phyloP scores from a whole-genome alignment of 2,888 invertebrate species.

The Synergus umbraculus region DNA sequence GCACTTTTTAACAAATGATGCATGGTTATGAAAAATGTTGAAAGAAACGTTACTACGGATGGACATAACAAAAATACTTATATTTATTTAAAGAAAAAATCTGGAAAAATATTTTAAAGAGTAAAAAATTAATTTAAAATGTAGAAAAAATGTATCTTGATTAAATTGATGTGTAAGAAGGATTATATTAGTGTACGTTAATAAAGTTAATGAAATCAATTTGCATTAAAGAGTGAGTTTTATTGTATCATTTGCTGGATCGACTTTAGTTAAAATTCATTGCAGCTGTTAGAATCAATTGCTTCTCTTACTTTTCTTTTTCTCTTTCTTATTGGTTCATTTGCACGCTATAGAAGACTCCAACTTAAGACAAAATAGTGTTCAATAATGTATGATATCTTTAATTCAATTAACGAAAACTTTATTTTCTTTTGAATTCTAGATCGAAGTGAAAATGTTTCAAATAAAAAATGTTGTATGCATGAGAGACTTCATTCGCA shows the following conservation, averaged over 20 bases:
- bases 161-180: neutral
- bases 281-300: neutral
- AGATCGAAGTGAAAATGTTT: neutral
- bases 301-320: neutral
- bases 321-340: neutral
- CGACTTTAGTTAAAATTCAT: slow-evolving; percentile 1
- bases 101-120: neutral
- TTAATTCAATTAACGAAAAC: neutral
- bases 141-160: too few species aligned
- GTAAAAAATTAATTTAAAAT: neutral
- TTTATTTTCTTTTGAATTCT: neutral
- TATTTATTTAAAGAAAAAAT: neutral
- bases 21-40: neutral
- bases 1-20: slow-evolving; percentile 9
- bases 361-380: neutral
- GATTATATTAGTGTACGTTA: neutral
- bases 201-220: neutral
- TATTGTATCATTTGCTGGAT: neutral
- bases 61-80: neutral
- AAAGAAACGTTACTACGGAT: neutral
- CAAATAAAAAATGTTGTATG: neutral
- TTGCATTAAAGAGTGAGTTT: neutral
- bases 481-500: neutral
- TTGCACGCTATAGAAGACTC: neutral
- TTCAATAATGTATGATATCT: neutral